These are phyloP conservation scores for Gasteruption jaculator DNA, from an alignment of 2,888 invertebrate genomes.

Conservation along the genomic window DNA sequence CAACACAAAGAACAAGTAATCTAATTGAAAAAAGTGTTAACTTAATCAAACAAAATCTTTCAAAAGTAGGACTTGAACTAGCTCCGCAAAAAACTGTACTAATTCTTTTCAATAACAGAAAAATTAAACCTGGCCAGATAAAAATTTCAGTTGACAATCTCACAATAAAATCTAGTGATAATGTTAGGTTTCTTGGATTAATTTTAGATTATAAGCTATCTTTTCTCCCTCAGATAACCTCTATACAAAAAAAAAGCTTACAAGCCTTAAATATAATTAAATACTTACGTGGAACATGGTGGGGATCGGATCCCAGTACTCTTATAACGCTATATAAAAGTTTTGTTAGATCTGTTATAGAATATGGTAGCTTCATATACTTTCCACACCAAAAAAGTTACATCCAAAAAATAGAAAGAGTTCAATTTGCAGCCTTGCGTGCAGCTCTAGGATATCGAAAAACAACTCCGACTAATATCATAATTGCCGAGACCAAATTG, in stretches of 20 bases:
- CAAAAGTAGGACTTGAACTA: neutral
- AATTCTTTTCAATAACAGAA: neutral
- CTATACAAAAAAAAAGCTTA: neutral
- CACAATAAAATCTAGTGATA: neutral
- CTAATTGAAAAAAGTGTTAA: neutral
- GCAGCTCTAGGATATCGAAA: too few species aligned
- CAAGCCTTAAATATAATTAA: constrained; percentile 3
- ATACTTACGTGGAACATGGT: constrained; percentile 3
- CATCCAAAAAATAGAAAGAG: neutral
- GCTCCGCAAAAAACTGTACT: neutral
- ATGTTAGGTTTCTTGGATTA: neutral
- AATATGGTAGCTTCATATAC: constrained; percentile 1
- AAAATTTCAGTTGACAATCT: neutral
- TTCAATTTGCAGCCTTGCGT: too few species aligned
- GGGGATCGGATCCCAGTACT: constrained; percentile 2
- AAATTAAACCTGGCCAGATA: neutral
- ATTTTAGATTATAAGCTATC: constrained; percentile 1
- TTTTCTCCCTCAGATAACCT: neutral
- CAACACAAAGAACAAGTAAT: neutral
- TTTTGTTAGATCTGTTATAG: constrained; percentile 2
- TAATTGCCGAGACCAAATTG: too few species aligned
- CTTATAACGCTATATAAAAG: neutral
- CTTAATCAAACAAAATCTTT: neutral
- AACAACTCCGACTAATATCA: too few species aligned
- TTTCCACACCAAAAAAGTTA: neutral